These are phyloP conservation scores for Peromyscus melanophrys DNA, from an alignment of 2,797 vertebrate genomes.

Conservation along the genomic window DNA sequence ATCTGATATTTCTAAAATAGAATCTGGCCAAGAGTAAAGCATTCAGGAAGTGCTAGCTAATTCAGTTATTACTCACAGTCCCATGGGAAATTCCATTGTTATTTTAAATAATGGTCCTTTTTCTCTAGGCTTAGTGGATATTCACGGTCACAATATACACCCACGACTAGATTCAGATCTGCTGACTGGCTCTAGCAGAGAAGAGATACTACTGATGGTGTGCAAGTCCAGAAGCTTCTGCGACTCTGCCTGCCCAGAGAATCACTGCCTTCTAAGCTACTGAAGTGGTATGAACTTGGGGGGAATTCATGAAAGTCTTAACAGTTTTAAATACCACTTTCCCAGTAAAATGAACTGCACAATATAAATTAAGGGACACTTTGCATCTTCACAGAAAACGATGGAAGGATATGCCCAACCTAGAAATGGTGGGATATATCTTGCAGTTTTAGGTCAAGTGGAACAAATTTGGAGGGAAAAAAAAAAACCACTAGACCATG, in stretches of 20 bases:
- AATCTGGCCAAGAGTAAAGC: neutral
- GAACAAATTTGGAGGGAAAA: slow-evolving; percentile 29
- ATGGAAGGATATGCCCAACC: neutral
- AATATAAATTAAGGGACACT: neutral
- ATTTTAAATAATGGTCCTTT: neutral
- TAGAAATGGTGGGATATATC: neutral
- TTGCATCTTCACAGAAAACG: neutral
- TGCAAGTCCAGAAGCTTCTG: neutral
- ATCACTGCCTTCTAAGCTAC: neutral
- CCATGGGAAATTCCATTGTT: slow-evolving; percentile 38
- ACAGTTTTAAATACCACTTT: neutral
- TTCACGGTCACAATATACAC: neutral
- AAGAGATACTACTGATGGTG: neutral
- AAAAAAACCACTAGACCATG: slow-evolving; percentile 22
- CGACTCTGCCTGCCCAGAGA: neutral
- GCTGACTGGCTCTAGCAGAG: neutral
- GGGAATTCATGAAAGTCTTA: neutral
- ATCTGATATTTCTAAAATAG: neutral
- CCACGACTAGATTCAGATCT: neutral
- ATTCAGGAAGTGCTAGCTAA: slow-evolving; percentile 37
- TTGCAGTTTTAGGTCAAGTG: neutral
- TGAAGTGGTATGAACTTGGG: neutral
- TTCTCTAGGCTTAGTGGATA: slow-evolving; percentile 48
- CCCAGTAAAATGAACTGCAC: slow-evolving; percentile 2
- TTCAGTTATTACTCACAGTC: neutral